Percentiles rank a stretch among this genome's conserved stretches.
phyloP scores from a whole-genome alignment of 2,888 invertebrate species.

The Ceraclea dissimilis region DNA sequence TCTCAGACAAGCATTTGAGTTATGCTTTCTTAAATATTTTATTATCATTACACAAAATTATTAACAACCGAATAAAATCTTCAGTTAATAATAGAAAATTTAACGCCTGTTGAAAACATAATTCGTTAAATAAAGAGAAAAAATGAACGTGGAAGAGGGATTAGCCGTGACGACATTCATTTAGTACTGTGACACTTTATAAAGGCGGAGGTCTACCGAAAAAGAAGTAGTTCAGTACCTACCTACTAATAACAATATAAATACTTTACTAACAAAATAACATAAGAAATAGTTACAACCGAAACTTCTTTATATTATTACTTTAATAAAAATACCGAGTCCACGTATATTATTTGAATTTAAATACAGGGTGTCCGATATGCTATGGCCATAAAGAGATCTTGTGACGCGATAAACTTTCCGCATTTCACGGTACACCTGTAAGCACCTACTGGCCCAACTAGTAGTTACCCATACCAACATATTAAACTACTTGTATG shows the following conservation, averaged over 20 bases:
- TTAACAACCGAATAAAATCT: too few species aligned
- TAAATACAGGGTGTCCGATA: constrained; percentile 27
- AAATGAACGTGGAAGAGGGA: not conserved
- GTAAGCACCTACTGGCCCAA: constrained; percentile 8
- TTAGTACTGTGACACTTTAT: constrained; percentile 10
- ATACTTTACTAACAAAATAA: not conserved
- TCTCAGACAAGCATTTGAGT: too few species aligned
- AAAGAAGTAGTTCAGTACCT: constrained; percentile 19
- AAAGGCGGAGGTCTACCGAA: not conserved
- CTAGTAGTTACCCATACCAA: not conserved
- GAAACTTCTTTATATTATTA: constrained; percentile 21
- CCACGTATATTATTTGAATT: constrained; percentile 23
- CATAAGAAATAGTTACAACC: constrained; percentile 13
- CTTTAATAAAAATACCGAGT: constrained; percentile 15
- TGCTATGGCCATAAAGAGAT: constrained; percentile 23
- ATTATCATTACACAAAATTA: too few species aligned
- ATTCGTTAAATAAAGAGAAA: not conserved
- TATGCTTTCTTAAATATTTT: too few species aligned
- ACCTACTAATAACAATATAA: not conserved
- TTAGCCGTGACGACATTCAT: constrained; percentile 8
- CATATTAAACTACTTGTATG: not conserved
- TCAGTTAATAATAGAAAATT: not conserved
- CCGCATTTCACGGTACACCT: constrained; percentile 21
- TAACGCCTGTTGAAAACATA: constrained; percentile 1
- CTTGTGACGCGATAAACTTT: constrained; percentile 18